These are phyloP conservation scores for Chrysogorgia sp. DNA, from an alignment of 92 coral and sea anemone species.

Conservation along the genomic window DNA sequence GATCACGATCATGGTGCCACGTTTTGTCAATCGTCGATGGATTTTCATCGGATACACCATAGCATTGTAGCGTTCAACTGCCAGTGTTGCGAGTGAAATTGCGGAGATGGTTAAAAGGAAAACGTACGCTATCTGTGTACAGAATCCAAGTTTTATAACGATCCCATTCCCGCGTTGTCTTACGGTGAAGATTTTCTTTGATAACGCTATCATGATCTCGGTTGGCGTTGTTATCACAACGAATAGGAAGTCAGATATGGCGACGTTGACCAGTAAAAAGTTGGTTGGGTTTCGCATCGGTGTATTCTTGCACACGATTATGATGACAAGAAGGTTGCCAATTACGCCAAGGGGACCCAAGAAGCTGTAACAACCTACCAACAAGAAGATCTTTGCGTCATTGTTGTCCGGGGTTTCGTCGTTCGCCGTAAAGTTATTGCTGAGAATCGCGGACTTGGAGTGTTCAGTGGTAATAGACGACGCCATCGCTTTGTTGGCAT, in stretches of 20 bases:
- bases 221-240: neutral
- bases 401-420: too few species aligned
- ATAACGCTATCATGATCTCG: neutral
- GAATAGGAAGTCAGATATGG: neutral
- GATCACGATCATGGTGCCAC: neutral
- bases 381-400: too few species aligned
- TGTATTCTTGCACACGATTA: slow-evolving; percentile 6
- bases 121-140: too few species aligned
- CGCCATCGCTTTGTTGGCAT: too few species aligned
- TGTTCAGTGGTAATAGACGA: too few species aligned
- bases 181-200: neutral
- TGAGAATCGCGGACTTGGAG: too few species aligned
- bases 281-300: slow-evolving; percentile 18
- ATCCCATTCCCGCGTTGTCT: neutral
- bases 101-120: neutral
- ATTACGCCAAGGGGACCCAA: neutral
- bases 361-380: neutral
- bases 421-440: too few species aligned
- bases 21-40: slow-evolving; percentile 13
- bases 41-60: slow-evolving; percentile 13
- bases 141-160: neutral
- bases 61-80: slow-evolving; percentile 30
- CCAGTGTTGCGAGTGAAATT: neutral
- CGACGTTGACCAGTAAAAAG: neutral
- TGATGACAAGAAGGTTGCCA: neutral